Evolutionary conservation across 2,888 invertebrate genomes (phyloP).

Genomic region (Brachylomia viminalis): DNA sequence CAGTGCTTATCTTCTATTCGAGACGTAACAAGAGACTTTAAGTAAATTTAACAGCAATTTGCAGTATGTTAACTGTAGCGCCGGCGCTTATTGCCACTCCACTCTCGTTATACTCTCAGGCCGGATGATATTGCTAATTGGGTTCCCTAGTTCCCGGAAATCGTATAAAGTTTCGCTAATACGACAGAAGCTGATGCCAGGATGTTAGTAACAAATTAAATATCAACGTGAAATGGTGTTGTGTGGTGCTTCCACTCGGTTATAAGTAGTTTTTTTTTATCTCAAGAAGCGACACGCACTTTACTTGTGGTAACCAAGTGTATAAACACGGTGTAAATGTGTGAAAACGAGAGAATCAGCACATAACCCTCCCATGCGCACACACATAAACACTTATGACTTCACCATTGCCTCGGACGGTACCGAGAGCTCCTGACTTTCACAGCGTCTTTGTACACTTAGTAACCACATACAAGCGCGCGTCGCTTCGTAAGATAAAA

Average conservation of each 20-base stretch:
- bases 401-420: too few species aligned
- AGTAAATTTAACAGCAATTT: constrained; percentile 87
- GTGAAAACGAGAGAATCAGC: too few species aligned
- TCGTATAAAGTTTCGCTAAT: constrained; percentile 87
- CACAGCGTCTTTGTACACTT: too few species aligned
- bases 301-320: too few species aligned
- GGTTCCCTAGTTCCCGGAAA: constrained; percentile 86
- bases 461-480: too few species aligned
- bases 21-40: constrained; percentile 77
- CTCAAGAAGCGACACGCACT: too few species aligned
- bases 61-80: constrained; percentile 85
- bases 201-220: constrained; percentile 68
- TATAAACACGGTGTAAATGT: too few species aligned
- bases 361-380: too few species aligned
- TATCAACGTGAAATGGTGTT: constrained; percentile 43
- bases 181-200: constrained; percentile 76
- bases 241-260: constrained; percentile 12
- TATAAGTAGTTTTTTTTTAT: background rate
- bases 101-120: constrained; percentile 80
- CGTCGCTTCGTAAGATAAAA: too few species aligned
- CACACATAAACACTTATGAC: too few species aligned
- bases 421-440: too few species aligned
- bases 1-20: constrained; percentile 72
- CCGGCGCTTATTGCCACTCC: constrained; percentile 81
- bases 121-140: constrained; percentile 89